Conservation (phyloP, 2,888 invertebrate genomes). For the Pelosia muscerda region DNA sequence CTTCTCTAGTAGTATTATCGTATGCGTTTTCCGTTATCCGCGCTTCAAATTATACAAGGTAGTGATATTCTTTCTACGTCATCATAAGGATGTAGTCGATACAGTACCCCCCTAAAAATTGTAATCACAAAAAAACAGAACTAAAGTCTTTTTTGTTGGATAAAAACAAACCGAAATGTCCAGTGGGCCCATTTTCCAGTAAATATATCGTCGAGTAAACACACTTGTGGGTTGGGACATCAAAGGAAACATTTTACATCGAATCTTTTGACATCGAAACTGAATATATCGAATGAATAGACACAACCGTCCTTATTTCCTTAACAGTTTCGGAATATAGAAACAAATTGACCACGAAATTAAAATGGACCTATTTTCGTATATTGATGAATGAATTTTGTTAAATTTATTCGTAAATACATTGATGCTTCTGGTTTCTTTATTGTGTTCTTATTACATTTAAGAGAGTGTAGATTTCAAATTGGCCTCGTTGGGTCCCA, state of each 20-base stretch:
- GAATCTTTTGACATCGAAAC: slow-evolving; percentile 25
- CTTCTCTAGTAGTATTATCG: too few relatives aligned
- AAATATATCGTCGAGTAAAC: slow-evolving; percentile 27
- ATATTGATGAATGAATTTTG: background rate
- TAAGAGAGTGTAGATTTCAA: background rate
- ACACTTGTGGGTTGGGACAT: slow-evolving; percentile 13
- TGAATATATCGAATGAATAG: slow-evolving; percentile 33
- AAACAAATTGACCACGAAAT: slow-evolving; percentile 31
- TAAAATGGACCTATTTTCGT: background rate
- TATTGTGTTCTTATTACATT: background rate
- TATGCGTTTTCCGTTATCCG: too few relatives aligned
- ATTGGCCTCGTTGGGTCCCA: too few relatives aligned
- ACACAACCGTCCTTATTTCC: slow-evolving; percentile 27
- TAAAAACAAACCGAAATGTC: background rate
- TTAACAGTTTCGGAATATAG: slow-evolving; percentile 28
- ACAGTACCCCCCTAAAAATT: too few relatives aligned
- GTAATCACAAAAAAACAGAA: too few relatives aligned
- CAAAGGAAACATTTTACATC: slow-evolving; percentile 30
- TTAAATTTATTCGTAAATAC: background rate
- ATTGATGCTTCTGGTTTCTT: background rate
- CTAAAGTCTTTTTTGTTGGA: background rate
- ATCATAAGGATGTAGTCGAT: too few relatives aligned
- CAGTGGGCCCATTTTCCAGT: slow-evolving; percentile 5
- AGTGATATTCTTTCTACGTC: too few relatives aligned
- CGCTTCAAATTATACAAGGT: too few relatives aligned